A percentile compares a stretch with the other conserved stretches of the same genome.
Conservation (phyloP, 2,888 invertebrate genomes). For the Drosophila leonis region DNA sequence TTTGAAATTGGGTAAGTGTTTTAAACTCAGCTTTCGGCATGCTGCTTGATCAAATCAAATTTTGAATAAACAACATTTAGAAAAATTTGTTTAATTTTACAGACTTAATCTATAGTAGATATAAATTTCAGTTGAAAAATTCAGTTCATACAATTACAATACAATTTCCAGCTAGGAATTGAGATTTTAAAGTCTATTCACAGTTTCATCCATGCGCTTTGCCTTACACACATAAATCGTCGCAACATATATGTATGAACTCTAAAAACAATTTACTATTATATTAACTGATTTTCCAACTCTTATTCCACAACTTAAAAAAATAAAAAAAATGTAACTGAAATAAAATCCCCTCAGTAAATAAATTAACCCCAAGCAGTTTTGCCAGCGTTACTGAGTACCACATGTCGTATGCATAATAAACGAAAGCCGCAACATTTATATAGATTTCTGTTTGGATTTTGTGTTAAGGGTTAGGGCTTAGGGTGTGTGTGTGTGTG, state of each 20-base stretch:
- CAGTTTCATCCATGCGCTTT: neutral
- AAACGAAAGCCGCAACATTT: constrained; percentile 47
- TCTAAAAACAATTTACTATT: neutral
- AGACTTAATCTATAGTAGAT: neutral
- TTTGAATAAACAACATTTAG: neutral
- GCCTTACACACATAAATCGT: neutral
- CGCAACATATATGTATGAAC: rapidly evolving
- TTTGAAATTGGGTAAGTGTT: neutral
- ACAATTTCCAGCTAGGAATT: neutral
- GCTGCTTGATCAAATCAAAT: neutral
- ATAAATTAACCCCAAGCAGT: constrained; percentile 32
- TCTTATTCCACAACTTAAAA: neutral
- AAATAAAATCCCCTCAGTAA: constrained; percentile 12
- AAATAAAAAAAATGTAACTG: neutral
- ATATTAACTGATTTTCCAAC: neutral
- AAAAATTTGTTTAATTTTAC: neutral
- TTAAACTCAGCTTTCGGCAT: neutral
- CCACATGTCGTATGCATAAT: constrained; percentile 68
- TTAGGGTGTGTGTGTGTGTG: constrained; percentile 1
- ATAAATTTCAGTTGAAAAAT: neutral
- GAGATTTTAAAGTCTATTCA: too few relatives aligned
- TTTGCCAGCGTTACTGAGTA: constrained; percentile 41
- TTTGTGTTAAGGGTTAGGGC: constrained; percentile 10
- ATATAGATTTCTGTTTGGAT: constrained; percentile 48
- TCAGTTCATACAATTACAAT: neutral